These are phyloP conservation scores for Telmatochromis sp. DNA, from an alignment of 2,113 vertebrate species.

Conservation along the genomic window DNA sequence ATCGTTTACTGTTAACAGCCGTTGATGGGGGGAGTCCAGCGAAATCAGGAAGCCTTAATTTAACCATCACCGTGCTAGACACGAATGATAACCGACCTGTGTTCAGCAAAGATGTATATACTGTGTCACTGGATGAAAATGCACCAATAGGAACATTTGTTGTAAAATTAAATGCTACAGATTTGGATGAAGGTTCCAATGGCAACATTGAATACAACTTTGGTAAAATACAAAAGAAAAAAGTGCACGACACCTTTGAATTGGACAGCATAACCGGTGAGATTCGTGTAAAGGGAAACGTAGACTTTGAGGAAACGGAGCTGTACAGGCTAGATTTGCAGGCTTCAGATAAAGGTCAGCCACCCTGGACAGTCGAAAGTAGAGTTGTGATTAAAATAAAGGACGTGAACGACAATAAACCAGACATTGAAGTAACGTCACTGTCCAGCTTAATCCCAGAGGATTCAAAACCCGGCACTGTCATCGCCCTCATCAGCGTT, in stretches of 20 bases:
- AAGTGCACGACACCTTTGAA: constrained; percentile 37
- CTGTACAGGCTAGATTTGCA: constrained; percentile 48
- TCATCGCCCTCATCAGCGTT: constrained; percentile 58
- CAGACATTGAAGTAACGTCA: constrained; percentile 63
- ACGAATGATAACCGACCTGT: constrained; percentile 58
- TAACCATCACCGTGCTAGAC: constrained; percentile 58
- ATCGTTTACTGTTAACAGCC: constrained; percentile 52
- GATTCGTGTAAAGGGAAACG: constrained; percentile 45
- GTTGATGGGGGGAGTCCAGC: constrained; percentile 59
- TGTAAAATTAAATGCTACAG: constrained; percentile 49
- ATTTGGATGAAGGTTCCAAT: constrained; percentile 16
- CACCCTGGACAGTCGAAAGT: constrained; percentile 3
- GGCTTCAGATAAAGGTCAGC: constrained; percentile 63
- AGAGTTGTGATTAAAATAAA: constrained; percentile 56
- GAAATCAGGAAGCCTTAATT: constrained; percentile 50
- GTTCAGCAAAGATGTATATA: constrained; percentile 55
- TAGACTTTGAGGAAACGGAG: constrained; percentile 55
- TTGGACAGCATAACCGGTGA: constrained; percentile 50
- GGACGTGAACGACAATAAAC: constrained; percentile 66
- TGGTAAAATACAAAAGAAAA: constrained; percentile 23
- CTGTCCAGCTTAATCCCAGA: constrained; percentile 46
- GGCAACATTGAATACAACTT: background rate
- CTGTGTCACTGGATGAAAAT: constrained; percentile 54
- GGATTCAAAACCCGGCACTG: constrained; percentile 54
- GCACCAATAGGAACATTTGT: constrained; percentile 15